These are phyloP conservation scores for Pagrus major DNA, from an alignment of 2,113 vertebrate species.

Conservation along the genomic window DNA sequence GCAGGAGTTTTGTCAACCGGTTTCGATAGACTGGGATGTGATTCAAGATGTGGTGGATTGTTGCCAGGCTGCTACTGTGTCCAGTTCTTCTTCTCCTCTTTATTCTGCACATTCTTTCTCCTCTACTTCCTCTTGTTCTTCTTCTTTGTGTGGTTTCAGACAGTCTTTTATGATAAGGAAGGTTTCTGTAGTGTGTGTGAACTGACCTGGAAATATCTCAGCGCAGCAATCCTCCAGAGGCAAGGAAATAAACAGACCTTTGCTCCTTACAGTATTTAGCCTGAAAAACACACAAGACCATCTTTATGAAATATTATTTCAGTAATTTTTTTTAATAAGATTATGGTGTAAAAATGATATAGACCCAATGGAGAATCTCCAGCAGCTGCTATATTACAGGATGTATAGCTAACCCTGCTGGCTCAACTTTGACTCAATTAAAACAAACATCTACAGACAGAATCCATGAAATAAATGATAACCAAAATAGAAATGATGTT, in stretches of 20 bases:
- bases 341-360: background rate
- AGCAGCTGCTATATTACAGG: background rate
- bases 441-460: background rate
- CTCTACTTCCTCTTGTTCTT: background rate
- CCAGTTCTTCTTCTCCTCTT: constrained; percentile 9
- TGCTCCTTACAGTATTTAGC: background rate
- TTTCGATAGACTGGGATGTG: constrained; percentile 52
- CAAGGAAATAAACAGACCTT: background rate
- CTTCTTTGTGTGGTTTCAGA: constrained; percentile 12
- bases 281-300: background rate
- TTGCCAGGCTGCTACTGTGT: constrained; percentile 48
- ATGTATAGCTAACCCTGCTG: background rate
- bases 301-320: background rate
- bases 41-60: constrained; percentile 54
- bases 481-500: background rate
- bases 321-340: background rate
- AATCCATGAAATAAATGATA: background rate
- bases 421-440: background rate
- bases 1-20: constrained; percentile 51
- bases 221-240: background rate
- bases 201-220: constrained; percentile 15
- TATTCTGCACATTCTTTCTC: background rate
- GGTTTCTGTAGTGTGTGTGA: constrained; percentile 8
- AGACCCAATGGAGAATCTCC: background rate
- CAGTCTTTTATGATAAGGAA: constrained; percentile 31